Evolutionary conservation across 2,797 vertebrate species (phyloP).

Genomic region (Semaprochilodus insignis): DNA sequence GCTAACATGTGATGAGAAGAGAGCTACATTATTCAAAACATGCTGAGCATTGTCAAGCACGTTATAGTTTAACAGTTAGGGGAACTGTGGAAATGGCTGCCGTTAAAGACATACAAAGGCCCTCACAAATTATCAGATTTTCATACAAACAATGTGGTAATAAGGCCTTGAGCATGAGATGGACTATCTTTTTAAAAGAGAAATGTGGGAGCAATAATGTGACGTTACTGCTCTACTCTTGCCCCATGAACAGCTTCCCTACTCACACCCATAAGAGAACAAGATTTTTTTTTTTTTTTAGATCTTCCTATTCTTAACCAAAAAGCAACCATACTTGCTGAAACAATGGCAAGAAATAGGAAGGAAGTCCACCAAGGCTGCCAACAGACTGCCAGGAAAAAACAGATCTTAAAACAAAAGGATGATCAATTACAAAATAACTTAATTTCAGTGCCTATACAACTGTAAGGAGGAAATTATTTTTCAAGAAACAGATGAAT

Average conservation of each 20-base stretch:
- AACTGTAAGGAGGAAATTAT: background rate
- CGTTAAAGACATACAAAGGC: background rate
- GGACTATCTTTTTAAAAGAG: background rate
- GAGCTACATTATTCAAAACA: background rate
- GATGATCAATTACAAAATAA: background rate
- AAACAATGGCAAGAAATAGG: constrained; percentile 40
- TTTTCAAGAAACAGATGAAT: constrained; percentile 10
- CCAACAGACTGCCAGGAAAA: constrained; percentile 43
- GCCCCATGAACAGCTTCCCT: background rate
- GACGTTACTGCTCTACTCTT: background rate
- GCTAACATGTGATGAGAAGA: background rate
- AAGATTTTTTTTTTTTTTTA: constrained; percentile 16
- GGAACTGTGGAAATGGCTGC: background rate
- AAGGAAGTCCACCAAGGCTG: constrained; percentile 36
- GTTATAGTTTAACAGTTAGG: background rate
- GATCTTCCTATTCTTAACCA: background rate
- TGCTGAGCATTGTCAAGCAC: background rate
- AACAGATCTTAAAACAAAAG: constrained; percentile 40
- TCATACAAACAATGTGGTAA: background rate
- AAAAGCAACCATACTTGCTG: background rate
- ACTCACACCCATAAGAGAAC: background rate
- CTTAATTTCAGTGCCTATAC: background rate
- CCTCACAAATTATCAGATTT: no score
- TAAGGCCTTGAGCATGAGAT: background rate
- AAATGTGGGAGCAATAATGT: background rate